Percentiles rank a stretch among this genome's conserved stretches.
phyloP scores from a whole-genome alignment of 2,888 invertebrate genomes.

The Sialis fuliginosa region DNA sequence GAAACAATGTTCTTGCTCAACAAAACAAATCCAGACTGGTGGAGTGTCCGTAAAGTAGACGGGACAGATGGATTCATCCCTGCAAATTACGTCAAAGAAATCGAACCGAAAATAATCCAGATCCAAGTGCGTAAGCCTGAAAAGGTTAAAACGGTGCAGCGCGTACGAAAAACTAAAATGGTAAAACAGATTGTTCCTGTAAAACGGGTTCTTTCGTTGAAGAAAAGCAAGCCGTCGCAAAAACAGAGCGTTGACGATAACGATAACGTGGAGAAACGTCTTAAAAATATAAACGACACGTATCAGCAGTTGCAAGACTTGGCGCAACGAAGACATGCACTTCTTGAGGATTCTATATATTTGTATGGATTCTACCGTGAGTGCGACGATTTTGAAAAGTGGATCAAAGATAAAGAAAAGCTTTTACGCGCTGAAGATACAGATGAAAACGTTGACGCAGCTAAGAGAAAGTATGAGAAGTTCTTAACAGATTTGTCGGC shows the following conservation, averaged over 20 bases:
- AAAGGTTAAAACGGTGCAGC: constrained; percentile 64
- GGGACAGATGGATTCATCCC: constrained; percentile 94
- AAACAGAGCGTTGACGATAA: constrained; percentile 34
- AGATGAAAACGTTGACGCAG: constrained; percentile 77
- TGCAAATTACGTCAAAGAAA: constrained; percentile 86
- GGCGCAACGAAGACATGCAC: constrained; percentile 61
- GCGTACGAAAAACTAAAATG: constrained; percentile 79
- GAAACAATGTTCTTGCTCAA: constrained; percentile 85
- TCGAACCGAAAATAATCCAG: constrained; percentile 71
- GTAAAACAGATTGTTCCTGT: constrained; percentile 74
- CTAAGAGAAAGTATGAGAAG: constrained; percentile 91
- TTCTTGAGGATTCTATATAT: constrained; percentile 82
- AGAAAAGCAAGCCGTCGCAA: constrained; percentile 22
- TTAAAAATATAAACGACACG: constrained; percentile 59
- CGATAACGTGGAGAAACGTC: constrained; percentile 64
- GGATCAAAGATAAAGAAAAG: constrained; percentile 92
- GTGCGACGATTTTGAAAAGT: constrained; percentile 93
- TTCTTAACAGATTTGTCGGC: constrained; percentile 91
- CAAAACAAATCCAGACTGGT: constrained; percentile 96
- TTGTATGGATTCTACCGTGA: constrained; percentile 88
- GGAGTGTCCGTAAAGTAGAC: constrained; percentile 84
- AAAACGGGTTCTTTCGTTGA: constrained; percentile 36
- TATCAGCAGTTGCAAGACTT: constrained; percentile 68
- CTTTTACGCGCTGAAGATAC: constrained; percentile 68
- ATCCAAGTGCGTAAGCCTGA: constrained; percentile 74